Percentiles rank a stretch among this genome's conserved stretches.
phyloP scores from a whole-genome alignment of 2,888 invertebrate species.

The Athalia circularis region DNA sequence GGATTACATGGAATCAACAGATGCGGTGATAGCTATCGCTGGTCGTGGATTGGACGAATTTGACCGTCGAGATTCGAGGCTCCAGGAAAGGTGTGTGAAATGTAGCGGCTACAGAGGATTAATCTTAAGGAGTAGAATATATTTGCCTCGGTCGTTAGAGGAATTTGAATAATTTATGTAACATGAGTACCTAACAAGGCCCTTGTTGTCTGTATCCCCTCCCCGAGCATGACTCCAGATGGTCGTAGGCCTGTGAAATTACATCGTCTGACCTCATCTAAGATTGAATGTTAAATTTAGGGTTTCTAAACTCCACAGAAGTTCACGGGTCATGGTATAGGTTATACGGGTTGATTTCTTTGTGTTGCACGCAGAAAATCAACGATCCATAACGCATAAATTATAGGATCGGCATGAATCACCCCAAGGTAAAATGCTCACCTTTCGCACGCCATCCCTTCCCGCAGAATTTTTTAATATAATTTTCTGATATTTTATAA shows the following conservation, averaged over 20 bases:
- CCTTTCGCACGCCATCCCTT: too few species aligned
- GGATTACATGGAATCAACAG: too few species aligned
- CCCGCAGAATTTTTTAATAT: too few species aligned
- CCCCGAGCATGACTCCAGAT: conserved; percentile 12
- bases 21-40: too few species aligned
- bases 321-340: background rate
- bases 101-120: background rate
- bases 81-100: background rate
- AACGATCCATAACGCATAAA: conserved; percentile 4
- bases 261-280: conserved; percentile 40
- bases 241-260: conserved; percentile 31
- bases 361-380: conserved; percentile 5
- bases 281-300: conserved; percentile 25
- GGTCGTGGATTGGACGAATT: background rate
- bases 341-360: background rate
- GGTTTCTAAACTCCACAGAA: conserved; percentile 12
- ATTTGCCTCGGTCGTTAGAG: conserved; percentile 32
- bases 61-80: background rate
- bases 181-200: conserved; percentile 37
- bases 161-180: conserved; percentile 41
- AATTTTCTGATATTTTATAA: too few species aligned
- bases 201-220: conserved; percentile 27
- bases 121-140: conserved; percentile 14
- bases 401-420: background rate
- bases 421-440: background rate